Base-by-base conservation (phyloP, 2,888 invertebrate genomes). In the Drosophila paramelanica region DNA sequence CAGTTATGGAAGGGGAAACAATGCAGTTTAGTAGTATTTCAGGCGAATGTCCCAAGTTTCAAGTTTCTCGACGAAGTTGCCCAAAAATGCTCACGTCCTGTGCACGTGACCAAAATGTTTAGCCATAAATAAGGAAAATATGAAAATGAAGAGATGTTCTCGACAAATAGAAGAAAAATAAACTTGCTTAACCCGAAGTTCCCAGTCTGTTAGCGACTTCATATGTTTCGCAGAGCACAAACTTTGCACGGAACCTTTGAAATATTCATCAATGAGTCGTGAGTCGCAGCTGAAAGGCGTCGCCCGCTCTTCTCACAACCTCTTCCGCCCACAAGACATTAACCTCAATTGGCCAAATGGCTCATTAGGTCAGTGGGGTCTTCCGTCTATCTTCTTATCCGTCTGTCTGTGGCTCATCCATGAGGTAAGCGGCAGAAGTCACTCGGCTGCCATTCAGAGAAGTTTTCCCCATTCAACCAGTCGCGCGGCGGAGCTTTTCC, bases 261-360 rank as follows among this genome's bases (percentile, higher is more conserved):
- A 84, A 89, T 60, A 89, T 84, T 70, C 76, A 89, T 85, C 82
- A 85, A 68, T 64, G 58, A 70, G 47, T 62, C 72, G 83, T 64
- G 64, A 78, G 62, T 62, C 58, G 55, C 58, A 66, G 52, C 51
- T 68, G 57, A 57, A 68, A 80, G 67, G 58, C 60, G 52, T 45
- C 38, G 2, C 36, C 47, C 13, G 46, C 8, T 42, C 46, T 11
- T 25, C 53, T 38, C 14, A 3, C 45, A 36, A 31, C 14, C 38
- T 49, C 41, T 67, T 50, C 45, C 46, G 14, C 57, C 68, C 69
- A 60, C 62, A 66, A 76, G 75, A 78, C 80, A 90, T 89, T 89
- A 89, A 90, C 90, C 83, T 78, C 79, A 87, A 91, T 88, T 86
- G 80, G 79, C 86, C 72, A 84, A 91, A 88, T 89, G 90, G 90